Percentiles rank a stretch among this genome's conserved stretches.
Evolutionary conservation across 1,140 invertebrate species (phyloP).

Genomic region (Eumaeus atala): DNA sequence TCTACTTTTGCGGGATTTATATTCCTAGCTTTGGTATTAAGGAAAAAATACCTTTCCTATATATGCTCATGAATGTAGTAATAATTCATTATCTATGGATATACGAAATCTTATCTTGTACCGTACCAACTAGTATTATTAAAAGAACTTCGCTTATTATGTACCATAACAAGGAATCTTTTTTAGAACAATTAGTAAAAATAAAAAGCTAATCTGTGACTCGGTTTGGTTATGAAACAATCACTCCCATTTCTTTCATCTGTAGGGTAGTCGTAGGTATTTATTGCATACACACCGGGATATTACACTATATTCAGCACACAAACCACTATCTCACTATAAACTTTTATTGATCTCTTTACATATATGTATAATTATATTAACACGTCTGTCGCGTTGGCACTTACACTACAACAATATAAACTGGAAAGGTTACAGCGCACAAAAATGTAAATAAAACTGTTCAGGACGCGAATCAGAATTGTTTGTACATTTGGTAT

Average conservation of each 20-base stretch:
- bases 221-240: not conserved
- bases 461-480: slow-evolving; percentile 36
- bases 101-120: too few relatives aligned
- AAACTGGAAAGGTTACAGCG: not conserved
- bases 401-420: slow-evolving; percentile 11
- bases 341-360: slow-evolving; percentile 59
- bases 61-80: too few relatives aligned
- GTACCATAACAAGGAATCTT: too few relatives aligned
- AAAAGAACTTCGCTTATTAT: too few relatives aligned
- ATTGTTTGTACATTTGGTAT: slow-evolving; percentile 32
- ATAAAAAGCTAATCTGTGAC: slow-evolving; percentile 1
- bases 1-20: too few relatives aligned
- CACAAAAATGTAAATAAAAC: slow-evolving; percentile 30
- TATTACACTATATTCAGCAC: slow-evolving; percentile 34
- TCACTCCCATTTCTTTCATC: slow-evolving; percentile 1
- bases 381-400: slow-evolving; percentile 24
- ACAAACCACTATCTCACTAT: slow-evolving; percentile 46
- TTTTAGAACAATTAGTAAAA: too few relatives aligned
- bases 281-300: slow-evolving; percentile 23
- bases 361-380: slow-evolving; percentile 58
- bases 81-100: too few relatives aligned
- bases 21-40: too few relatives aligned
- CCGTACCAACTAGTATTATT: too few relatives aligned
- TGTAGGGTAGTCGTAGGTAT: not conserved
- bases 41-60: too few relatives aligned